phyloP scores from a whole-genome alignment of 1,140 invertebrate genomes.

The Lerema accius region DNA sequence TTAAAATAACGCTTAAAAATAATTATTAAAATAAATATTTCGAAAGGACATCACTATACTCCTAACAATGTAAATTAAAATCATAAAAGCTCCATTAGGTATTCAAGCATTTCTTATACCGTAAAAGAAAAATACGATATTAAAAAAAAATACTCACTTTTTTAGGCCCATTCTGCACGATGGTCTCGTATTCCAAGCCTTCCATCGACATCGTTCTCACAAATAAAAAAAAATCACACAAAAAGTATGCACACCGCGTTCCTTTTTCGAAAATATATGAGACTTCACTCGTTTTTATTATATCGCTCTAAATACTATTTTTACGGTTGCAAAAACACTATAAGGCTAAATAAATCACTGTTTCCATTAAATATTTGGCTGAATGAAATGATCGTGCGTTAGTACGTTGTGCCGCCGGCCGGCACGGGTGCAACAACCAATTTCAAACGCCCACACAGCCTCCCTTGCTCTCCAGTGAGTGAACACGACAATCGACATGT shows the following conservation, averaged over 20 bases:
- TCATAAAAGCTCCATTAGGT: too few species aligned
- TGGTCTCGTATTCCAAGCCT: constrained; percentile 82
- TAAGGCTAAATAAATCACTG: constrained; percentile 61
- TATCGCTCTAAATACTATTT: constrained; percentile 20
- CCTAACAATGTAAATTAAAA: too few species aligned
- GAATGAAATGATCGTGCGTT: constrained; percentile 53
- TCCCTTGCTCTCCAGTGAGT: constrained; percentile 66
- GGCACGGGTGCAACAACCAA: constrained; percentile 60
- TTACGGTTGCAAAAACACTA: constrained; percentile 41
- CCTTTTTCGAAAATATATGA: constrained; percentile 24
- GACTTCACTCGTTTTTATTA: constrained; percentile 40
- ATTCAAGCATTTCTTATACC: too few species aligned
- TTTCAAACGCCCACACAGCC: constrained; percentile 72
- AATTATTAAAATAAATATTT: too few species aligned
- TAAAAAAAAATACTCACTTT: constrained; percentile 72
- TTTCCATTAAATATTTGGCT: constrained; percentile 60
- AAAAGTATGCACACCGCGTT: constrained; percentile 33
- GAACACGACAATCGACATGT: constrained; percentile 42
- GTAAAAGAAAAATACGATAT: not conserved
- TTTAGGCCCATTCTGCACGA: constrained; percentile 83
- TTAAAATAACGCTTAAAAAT: too few species aligned
- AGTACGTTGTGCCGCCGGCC: constrained; percentile 59
- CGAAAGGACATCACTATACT: too few species aligned
- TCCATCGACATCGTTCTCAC: constrained; percentile 78
- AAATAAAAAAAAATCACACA: constrained; percentile 53